Base-by-base conservation (phyloP, 2,797 vertebrate species). In the Clarias platycephalus region DNA sequence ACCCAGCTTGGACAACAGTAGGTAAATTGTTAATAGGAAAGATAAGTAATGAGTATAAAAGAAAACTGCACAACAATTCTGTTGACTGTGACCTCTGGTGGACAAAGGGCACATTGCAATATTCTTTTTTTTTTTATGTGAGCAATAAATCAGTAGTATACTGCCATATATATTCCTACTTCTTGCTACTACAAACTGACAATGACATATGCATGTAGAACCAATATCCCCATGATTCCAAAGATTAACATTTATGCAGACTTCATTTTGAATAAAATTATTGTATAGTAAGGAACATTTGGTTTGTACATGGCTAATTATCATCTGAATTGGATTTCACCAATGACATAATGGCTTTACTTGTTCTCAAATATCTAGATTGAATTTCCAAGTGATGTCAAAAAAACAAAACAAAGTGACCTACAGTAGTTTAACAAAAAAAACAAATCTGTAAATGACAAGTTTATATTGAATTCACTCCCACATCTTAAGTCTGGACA, bases 71-170 rank as follows among this genome's bases (percentile, higher is more conserved):
- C 34, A 16, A 16, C 2, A 40, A 78, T 37, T 78, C 57, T 78
- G 57, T 63, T 78, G 2, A 37, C n/a, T 62, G 13, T 78, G 57
- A n/a, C 58, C 34, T 78, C 58, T 78, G 9, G 76, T 78, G 76
- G 76, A 18, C 22, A 40, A 22, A 18, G 12, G 2, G 15, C 10
- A 13, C 57, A 62, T 16, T 78, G 53, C 20, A 22, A 44, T 44
- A 44, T 10, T 44, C 40, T 44, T 44, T 44, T 1, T 9, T 44
- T 44, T 9, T 44, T 44, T 10, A 44, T 44, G 44, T 44, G 44
- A 10, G 44, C 44, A 9, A 44, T 44, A 10, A 44, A 44, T 44
- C 44, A 44, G 44, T 44, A 44, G 44, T 44, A 44, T 44, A 49
- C 5, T 12, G 70, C 24, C n/a, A 53, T 72, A 15, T 72, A 15